Conservation (phyloP, 1,140 invertebrate species). For the Pachypsylla venusta region DNA sequence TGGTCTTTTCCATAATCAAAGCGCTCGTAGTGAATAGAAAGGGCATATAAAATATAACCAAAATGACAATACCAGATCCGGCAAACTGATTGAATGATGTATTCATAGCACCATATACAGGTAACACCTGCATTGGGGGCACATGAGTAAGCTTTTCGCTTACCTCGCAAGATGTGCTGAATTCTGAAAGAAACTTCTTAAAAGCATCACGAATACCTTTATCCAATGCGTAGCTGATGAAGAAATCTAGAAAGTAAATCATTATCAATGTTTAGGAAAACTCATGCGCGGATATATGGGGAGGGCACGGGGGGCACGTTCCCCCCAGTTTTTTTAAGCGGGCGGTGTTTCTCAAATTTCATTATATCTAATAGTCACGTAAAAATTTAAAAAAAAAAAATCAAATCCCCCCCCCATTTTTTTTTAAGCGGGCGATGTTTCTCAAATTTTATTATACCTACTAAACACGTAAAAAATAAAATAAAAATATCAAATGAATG, state of each 20-base stretch:
- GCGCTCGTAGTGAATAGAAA: slow-evolving; percentile 1
- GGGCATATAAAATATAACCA: slow-evolving; percentile 7
- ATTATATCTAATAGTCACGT: too few relatives aligned
- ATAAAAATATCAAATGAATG: too few relatives aligned
- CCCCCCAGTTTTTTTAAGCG: too few relatives aligned
- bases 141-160: not conserved
- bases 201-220: not conserved
- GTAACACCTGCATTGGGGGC: not conserved
- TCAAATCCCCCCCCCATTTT: too few relatives aligned
- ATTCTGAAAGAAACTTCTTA: not conserved
- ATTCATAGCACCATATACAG: not conserved
- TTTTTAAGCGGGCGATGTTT: too few relatives aligned
- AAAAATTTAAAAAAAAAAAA: too few relatives aligned
- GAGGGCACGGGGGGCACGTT: too few relatives aligned
- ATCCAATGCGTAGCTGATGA: not conserved
- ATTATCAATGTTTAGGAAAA: too few relatives aligned
- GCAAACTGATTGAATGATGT: not conserved
- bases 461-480: too few relatives aligned
- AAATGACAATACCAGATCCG: not conserved
- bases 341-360: too few relatives aligned
- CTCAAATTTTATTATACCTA: too few relatives aligned
- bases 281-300: too few relatives aligned
- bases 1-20: not conserved
- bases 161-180: not conserved
- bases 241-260: not conserved